Evolutionary conservation across 2,888 invertebrate species (phyloP), one percentile per base, ranked within the genome.

Genomic region (Azorinus chamasolen): DNA sequence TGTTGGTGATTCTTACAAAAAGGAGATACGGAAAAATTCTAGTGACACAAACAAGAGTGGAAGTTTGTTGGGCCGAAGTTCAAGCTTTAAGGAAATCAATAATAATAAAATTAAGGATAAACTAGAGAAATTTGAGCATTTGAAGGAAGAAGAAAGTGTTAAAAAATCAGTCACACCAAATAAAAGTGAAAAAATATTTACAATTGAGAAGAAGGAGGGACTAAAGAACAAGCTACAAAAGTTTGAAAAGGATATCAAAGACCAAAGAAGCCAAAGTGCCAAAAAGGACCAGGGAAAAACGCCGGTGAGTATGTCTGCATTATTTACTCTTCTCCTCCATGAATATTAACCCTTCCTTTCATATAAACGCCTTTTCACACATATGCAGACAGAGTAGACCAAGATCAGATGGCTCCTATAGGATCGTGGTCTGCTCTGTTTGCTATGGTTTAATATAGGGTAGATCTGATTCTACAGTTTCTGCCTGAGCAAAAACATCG

Each of bases 191-290:
- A 24, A 54, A 39, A 25, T 70, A 18, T 54, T 62, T 62, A 43
- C 57, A 39, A 14, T 55, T 16, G 58, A 61, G n/a, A 65, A 77
- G 39, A 74, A 66, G 50, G 73, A 79, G 45, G 79, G 79, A 71
- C 63, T 75, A 50, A 79, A 79, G 41, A 63, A 59, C n/a, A 74
- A 58, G 27, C 45, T 79, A 25, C 45, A 68, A 27, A 72, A 70
- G 51, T 80, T 76, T 69, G 75, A 75, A 51, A 58, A 61, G 66
- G 76, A 80, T 43, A 80, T 76, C n/a, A 71, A 69, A 37, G 75
- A 65, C 12, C 76, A 73, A 48, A 65, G 72, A 25, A 18, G 5
- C 32, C 32, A 4, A 32, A 32, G 10, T 32, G 32, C 32, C 32
- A 32, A 32, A 32, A 32, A 32, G 10, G 32, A 32, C 32, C 32